Conservation (phyloP, 2,888 invertebrate species). For the Geophilus truncorum region DNA sequence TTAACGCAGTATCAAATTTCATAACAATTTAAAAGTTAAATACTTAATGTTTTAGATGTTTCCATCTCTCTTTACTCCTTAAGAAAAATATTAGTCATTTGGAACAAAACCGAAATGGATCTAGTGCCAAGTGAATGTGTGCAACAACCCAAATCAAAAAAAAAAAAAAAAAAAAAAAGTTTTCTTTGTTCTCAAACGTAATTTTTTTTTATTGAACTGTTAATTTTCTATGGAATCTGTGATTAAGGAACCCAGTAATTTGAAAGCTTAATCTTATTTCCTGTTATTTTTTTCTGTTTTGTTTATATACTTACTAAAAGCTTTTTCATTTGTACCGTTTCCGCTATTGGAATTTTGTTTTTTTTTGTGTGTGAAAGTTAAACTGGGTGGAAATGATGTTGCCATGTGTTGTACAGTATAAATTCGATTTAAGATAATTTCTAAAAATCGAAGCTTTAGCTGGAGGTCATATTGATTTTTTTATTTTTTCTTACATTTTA, state of each 20-base stretch:
- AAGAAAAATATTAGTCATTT: neutral
- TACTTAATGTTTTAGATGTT: no score
- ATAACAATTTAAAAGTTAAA: no score
- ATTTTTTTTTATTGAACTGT: neutral
- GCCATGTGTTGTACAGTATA: neutral
- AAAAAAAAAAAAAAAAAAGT: neutral
- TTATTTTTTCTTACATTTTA: neutral
- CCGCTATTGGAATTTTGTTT: neutral
- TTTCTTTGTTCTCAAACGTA: neutral
- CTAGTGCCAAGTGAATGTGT: neutral
- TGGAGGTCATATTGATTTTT: neutral
- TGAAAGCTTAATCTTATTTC: slow-evolving; percentile 14
- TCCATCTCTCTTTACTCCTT: neutral
- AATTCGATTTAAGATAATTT: neutral
- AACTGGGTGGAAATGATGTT: neutral
- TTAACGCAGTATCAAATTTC: no score
- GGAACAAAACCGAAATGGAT: neutral
- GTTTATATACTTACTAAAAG: neutral
- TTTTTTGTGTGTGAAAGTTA: neutral
- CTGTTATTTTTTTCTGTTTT: neutral
- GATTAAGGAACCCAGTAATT: slow-evolving; percentile 14
- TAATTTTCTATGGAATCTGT: neutral
- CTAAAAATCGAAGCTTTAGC: neutral
- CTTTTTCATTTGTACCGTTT: neutral
- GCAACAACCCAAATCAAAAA: neutral